phyloP scores from a whole-genome alignment of 92 coral and sea anemone genomes.

The Nematostella vectensis region DNA sequence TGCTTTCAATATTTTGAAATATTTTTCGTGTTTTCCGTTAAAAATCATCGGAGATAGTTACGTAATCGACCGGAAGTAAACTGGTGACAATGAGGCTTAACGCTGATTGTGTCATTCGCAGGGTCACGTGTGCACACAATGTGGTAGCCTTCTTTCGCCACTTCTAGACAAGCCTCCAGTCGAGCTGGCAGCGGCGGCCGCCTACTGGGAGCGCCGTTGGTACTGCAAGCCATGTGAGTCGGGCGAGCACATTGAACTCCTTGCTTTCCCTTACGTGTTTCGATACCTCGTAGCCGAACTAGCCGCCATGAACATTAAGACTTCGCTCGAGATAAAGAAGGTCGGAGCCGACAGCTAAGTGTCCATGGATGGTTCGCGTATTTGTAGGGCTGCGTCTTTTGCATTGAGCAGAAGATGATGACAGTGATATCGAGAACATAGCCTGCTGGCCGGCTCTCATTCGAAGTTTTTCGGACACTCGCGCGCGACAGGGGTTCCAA shows the following conservation, averaged over 20 bases:
- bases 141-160: conserved; percentile 90
- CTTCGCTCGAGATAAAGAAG: conserved; percentile 61
- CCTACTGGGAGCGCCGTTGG: conserved; percentile 88
- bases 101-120: conserved; percentile 6
- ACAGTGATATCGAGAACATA: too few relatives aligned
- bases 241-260: conserved; percentile 59
- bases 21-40: too few relatives aligned
- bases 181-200: conserved; percentile 86
- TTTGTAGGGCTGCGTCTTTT: too few relatives aligned
- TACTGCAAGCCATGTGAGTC: conserved; percentile 79
- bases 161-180: conserved; percentile 72
- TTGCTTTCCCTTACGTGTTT: conserved; percentile 92
- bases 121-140: conserved; percentile 92
- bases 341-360: conserved; percentile 31
- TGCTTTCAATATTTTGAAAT: too few relatives aligned
- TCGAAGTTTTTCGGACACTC: too few relatives aligned
- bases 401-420: too few relatives aligned
- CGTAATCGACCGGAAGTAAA: too few relatives aligned
- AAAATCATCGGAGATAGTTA: too few relatives aligned
- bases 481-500: too few relatives aligned
- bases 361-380: too few relatives aligned
- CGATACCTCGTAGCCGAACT: conserved; percentile 96
- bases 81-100: too few relatives aligned
- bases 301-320: conserved; percentile 92
- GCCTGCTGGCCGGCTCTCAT: too few relatives aligned